Evolutionary conservation across 2,888 invertebrate species (phyloP), one percentile per base, ranked within the genome.

Genomic region (Abrostola tripartita): DNA sequence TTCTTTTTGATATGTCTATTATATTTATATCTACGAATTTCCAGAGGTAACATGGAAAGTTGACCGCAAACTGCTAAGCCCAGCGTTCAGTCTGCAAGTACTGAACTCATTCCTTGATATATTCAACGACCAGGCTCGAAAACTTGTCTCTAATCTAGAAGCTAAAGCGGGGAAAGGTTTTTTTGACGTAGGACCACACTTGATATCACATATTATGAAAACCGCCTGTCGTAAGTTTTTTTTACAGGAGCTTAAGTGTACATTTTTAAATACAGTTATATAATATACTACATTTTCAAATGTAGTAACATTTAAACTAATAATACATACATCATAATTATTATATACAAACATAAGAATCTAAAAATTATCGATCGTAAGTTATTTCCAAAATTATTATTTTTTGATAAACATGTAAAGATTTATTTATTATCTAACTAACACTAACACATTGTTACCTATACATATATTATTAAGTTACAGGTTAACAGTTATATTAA

Each of bases 1-100:
- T n/a, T n/a, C 4, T 24, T 24, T 24, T 24, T 24, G 24, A 14
- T 12, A 44, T 8, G 6, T 8, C 6, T 12, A 14, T n/a, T 5
- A 9, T 5, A 42, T 5, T n/a, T 2, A 42, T 6, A 44, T 44
- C 8, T 14, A 44, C 1, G 12, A n/a, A 12, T 40, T 69, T 7
- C 38, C 24, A 70, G 69, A 10, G 0, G 8, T 41, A 8, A 44
- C 5, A 9, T 90, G 90, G 89, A 85, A 84, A 38, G 57, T 41
- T 5, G 84, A 86, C 12, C 81, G 88, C 0, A 88, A 81, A 47
- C 51, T 85, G 5, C 61, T 90, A 8, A 83, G 71, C 14, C 84
- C 86, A 5, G 74, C 84, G 0, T 88, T 88, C 61, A 81, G 80
- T 11, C 79, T 80, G 24, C 69, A 71, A 51, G 71, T 85, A 8